phyloP scores from a whole-genome alignment of 2,113 vertebrate genomes.

The Phrynosoma blainvillii region DNA sequence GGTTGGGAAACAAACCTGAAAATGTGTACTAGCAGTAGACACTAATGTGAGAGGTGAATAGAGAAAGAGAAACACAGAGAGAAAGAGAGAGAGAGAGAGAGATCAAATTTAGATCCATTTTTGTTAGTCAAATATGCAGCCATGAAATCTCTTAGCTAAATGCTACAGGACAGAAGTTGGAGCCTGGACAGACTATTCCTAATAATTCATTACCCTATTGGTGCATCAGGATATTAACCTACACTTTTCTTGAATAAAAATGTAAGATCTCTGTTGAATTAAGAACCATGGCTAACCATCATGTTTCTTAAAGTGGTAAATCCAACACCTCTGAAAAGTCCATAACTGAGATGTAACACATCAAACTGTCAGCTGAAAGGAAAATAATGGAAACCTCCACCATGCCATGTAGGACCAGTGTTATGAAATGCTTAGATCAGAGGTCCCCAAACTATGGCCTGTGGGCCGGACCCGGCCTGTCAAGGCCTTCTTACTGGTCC shows the following conservation, averaged over 20 bases:
- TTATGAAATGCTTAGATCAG: neutral
- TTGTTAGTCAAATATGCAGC: neutral
- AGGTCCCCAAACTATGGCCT: too few species aligned
- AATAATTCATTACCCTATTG: neutral
- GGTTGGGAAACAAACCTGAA: constrained; percentile 52
- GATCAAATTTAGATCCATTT: neutral
- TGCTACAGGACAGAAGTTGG: constrained; percentile 36
- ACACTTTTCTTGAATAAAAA: neutral
- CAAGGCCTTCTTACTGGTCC: too few species aligned
- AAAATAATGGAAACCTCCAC: neutral
- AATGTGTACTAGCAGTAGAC: neutral
- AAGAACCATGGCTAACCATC: neutral
- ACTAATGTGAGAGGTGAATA: constrained; percentile 5
- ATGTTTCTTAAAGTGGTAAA: too few species aligned
- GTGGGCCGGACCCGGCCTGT: too few species aligned
- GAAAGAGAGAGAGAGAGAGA: constrained; percentile 20
- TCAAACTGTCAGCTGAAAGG: neutral
- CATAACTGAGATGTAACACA: neutral
- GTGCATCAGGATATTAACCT: neutral
- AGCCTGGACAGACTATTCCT: constrained; percentile 43
- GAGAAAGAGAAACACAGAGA: neutral
- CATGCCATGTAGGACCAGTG: neutral
- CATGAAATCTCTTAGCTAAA: constrained; percentile 46
- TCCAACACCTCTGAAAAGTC: neutral
- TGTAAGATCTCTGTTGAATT: neutral